Evolutionary conservation across 1,140 invertebrate species (phyloP).

Genomic region (Idris sp.): DNA sequence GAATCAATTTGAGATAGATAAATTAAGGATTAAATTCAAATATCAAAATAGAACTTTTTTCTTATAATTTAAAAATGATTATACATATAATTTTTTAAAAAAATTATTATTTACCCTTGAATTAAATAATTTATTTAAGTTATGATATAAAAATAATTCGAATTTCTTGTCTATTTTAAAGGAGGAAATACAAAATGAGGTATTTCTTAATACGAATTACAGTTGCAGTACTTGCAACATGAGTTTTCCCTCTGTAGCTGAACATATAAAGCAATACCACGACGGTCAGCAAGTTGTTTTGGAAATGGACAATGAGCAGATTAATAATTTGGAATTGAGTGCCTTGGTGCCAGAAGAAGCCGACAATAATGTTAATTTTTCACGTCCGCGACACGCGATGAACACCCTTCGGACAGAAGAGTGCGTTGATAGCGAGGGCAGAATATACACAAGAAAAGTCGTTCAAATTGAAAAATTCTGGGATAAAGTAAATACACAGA

Average conservation of each 20-base stretch:
- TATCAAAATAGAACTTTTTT: too few relatives aligned
- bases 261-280: conserved; percentile 83
- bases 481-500: conserved; percentile 64
- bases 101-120: too few relatives aligned
- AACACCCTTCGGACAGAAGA: conserved; percentile 77
- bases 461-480: conserved; percentile 80
- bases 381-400: conserved; percentile 70
- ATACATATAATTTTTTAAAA: too few relatives aligned
- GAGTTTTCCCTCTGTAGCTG: conserved; percentile 81
- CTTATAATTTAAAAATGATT: too few relatives aligned
- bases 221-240: conserved; percentile 82
- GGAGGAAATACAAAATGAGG: conserved; percentile 49
- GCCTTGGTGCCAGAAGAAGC: conserved; percentile 35
- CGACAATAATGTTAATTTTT: conserved; percentile 36
- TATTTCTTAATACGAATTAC: conserved; percentile 75
- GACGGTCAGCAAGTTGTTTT: conserved; percentile 83
- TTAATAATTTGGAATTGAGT: conserved; percentile 61
- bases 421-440: conserved; percentile 77
- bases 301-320: conserved; percentile 75
- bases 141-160: too few relatives aligned
- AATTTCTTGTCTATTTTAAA: too few relatives aligned
- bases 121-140: too few relatives aligned
- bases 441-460: conserved; percentile 78
- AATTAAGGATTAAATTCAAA: too few relatives aligned
- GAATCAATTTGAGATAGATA: too few relatives aligned